Evolutionary conservation across 2,797 vertebrate species (phyloP), one percentile per base, ranked within the genome.

Genomic region (Botia almorhae): DNA sequence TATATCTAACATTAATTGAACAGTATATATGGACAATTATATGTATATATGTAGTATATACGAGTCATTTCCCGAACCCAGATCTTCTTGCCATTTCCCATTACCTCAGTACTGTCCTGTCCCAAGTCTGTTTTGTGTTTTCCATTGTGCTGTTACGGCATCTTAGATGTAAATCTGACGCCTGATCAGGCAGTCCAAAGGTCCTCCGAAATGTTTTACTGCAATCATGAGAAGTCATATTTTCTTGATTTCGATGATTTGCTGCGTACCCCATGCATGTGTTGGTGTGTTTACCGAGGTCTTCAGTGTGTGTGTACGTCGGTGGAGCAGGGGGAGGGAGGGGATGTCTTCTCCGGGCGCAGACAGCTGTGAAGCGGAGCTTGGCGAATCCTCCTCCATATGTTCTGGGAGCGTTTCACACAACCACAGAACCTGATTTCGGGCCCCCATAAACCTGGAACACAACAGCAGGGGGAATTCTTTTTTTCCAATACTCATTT

Each of bases 341-440:
- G 90, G 89, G 92, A 87, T 91, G 90, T 92, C 92, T 89, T 92
- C 93, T 89, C 84, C 76, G 91, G 91, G 89, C 91, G 90, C 88
- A 91, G 93, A 93, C 92, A 93, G 93, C 92, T 94, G 93, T 93
- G 92, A 90, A 90, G 90, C 89, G 89, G 86, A 90, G 89, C 91
- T 92, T 88, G 88, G 86, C 88, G 87, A 87, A 85, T 92, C 86
- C 82, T 89, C 92, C 90, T 91, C 91, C 91, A 91, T 93, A 92
- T 94, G 90, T 87, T 90, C 85, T 89, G 91, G 91, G 91, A 94
- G 91, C 78, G 68, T 91, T 92, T 89, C 83, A 83, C 90, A 91
- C 90, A 90, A 78, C 74, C 83, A 83, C 85, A 87, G 83, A 87
- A 80, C 1, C 82, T 76, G 85, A 85, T 87, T 77, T 82, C 88